Evolutionary conservation across 2,113 vertebrate genomes (phyloP), one percentile per base, ranked within the genome.

Genomic region (Odontesthes bonariensis): DNA sequence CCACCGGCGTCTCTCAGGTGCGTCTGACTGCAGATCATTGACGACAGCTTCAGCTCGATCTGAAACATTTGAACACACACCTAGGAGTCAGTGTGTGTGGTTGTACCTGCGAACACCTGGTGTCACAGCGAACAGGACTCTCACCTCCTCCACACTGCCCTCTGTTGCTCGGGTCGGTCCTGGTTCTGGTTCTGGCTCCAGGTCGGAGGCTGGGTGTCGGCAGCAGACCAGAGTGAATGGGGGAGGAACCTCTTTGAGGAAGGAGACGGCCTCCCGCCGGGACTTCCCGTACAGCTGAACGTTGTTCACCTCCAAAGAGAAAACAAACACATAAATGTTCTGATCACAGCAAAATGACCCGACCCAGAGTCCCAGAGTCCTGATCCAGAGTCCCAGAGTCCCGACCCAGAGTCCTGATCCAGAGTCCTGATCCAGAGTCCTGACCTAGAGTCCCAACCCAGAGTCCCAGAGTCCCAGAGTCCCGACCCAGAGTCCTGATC

Each of bases 161-260:
- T 56, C 47, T 0, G 47, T 6, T 0, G 13, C 40, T 62, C 61
- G 33, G 17, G 23, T 31, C 13, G 60, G 70, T 73, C 47, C 86
- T 1, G 78, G 44, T 19, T 84, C 84, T 1, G 27, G 52, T 40
- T 70, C 84, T 11, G 61, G 67, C 20, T 75, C 92, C 62, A 75
- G 51, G 60, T 95, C 95, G 19, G 75, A 62, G 46, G 92, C 92
- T 0, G 95, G 92, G 1, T 92, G 95, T 22, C 98, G 94, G 78
- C 97, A 99, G 91, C 96, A 99, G 72, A 98, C 96, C 90, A 99
- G 40, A 0, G 95, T 97, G 74, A 99, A 98, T 0, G 97, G 97
- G 14, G 97, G 96, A 0, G 98, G 97, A 20, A 96, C 97, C 33
- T 97, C 96, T 76, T 96, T 97, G 0, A 99, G 96, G 81, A 99